These are phyloP conservation scores for Enteromius anoplus DNA, from an alignment of 2,797 vertebrate species.

Conservation along the genomic window DNA sequence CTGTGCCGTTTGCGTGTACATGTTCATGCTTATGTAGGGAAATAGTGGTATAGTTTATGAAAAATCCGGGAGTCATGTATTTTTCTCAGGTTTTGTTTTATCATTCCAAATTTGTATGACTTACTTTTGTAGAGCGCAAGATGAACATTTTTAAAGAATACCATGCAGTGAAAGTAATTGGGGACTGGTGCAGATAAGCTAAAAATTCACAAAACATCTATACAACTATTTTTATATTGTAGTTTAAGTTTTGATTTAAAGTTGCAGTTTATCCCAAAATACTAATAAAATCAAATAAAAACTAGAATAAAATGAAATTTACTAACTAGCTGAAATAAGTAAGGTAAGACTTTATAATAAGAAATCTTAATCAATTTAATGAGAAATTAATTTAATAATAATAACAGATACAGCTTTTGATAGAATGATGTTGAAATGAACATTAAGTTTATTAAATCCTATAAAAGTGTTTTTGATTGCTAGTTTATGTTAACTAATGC, in stretches of 20 bases:
- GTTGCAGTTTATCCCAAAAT: background rate
- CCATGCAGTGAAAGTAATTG: background rate
- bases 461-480: background rate
- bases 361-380: no score
- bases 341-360: background rate
- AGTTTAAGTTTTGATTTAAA: background rate
- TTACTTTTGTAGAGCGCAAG: background rate
- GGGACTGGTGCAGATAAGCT: background rate
- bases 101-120: background rate
- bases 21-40: background rate
- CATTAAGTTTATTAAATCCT: background rate
- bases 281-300: background rate
- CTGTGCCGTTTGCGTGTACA: background rate
- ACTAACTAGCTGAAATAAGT: background rate
- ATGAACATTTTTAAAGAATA: background rate
- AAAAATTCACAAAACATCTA: background rate
- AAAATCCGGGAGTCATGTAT: background rate
- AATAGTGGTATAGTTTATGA: background rate
- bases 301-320: background rate
- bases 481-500: background rate
- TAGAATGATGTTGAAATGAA: background rate
- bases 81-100: background rate
- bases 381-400: background rate
- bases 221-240: background rate
- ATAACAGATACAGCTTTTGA: background rate